Evolutionary conservation across 1,140 invertebrate genomes (phyloP).

Genomic region (Camponotus vicinus): DNA sequence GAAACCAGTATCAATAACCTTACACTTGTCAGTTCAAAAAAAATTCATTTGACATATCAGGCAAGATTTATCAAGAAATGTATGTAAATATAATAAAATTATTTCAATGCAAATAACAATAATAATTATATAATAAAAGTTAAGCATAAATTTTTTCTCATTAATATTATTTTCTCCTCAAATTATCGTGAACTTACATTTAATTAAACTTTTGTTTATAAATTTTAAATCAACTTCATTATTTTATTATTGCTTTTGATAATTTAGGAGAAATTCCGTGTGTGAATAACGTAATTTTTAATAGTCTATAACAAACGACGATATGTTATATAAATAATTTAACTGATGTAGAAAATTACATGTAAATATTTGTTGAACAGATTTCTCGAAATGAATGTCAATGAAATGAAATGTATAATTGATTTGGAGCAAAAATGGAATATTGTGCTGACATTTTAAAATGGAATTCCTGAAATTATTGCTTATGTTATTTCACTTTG

Average conservation of each 20-base stretch:
- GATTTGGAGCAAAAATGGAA: neutral
- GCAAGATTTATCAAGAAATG: neutral
- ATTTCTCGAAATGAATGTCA: conserved; percentile 19
- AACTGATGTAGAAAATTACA: neutral
- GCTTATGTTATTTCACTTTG: conserved; percentile 6
- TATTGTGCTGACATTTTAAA: conserved; percentile 5
- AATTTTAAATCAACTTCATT: too few species aligned
- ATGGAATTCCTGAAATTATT: neutral
- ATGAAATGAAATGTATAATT: conserved; percentile 40
- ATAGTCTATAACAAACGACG: too few species aligned
- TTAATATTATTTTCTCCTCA: too few species aligned
- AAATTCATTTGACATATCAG: neutral
- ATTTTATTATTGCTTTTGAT: too few species aligned
- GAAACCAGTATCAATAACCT: conserved; percentile 14
- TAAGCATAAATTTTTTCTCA: too few species aligned
- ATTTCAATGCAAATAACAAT: neutral
- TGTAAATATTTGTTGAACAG: neutral
- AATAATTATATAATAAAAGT: neutral
- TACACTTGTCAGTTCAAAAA: conserved; percentile 4
- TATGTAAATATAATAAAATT: neutral
- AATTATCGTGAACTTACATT: too few species aligned
- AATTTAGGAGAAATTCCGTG: too few species aligned
- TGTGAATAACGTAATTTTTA: too few species aligned
- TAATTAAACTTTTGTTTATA: too few species aligned
- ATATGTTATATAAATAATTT: neutral